These are phyloP conservation scores for Calidris pugnax DNA, from an alignment of 2,113 vertebrate genomes.

Conservation along the genomic window DNA sequence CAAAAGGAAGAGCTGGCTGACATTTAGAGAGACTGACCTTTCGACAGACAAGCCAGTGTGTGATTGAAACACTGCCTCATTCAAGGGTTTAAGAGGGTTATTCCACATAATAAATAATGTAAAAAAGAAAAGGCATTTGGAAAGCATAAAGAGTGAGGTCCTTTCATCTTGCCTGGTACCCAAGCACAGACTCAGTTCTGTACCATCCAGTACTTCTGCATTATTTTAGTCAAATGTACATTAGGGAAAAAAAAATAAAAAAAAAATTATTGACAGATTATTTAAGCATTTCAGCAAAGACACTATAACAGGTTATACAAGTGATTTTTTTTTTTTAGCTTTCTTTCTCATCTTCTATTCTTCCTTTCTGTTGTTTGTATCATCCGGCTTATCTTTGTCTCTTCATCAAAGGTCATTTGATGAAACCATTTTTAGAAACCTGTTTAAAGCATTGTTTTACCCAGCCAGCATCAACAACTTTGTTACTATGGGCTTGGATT, in stretches of 20 bases:
- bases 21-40: conserved; percentile 48
- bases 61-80: conserved; percentile 3
- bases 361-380: neutral
- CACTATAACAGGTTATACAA: neutral
- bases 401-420: neutral
- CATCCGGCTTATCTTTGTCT: neutral
- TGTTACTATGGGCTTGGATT: neutral
- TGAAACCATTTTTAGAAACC: neutral
- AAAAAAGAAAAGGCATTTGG: neutral
- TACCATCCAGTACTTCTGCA: neutral
- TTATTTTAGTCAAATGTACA: neutral
- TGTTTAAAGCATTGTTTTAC: neutral
- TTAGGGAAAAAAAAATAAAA: neutral
- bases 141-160: neutral
- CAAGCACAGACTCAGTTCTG: neutral
- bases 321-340: neutral
- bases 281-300: neutral
- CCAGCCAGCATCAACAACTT: neutral
- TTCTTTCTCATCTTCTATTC: neutral
- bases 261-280: neutral
- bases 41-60: neutral
- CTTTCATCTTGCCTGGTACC: neutral
- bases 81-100: neutral
- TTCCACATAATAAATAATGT: neutral
- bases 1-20: conserved; percentile 7